Evolutionary conservation across 2,113 vertebrate genomes (phyloP), one percentile per base, ranked within the genome.

Genomic region (Cinclus mexicanus): DNA sequence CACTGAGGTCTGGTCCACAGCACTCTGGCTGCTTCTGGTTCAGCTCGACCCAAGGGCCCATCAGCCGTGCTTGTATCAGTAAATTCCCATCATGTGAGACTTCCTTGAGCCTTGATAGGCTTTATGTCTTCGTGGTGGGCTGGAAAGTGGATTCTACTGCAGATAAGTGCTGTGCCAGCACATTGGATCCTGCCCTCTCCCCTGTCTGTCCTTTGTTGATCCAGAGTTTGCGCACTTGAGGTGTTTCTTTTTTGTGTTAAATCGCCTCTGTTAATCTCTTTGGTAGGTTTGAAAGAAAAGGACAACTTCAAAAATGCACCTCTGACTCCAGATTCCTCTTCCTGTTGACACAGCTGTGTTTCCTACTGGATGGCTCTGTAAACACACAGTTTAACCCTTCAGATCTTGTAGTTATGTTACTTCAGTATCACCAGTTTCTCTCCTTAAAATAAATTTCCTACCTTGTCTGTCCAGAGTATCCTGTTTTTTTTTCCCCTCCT

Each of bases 331-430:
- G 49, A 85, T 59, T 71, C 79, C 6, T 18, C 56, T 93, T 90
- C 50, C 71, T 96, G 94, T 96, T 97, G 95, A 94, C 95, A 84
- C 94, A 97, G 94, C 95, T 96, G 96, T 83, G 47, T 69, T 94
- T 87, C 35, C 78, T 61, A 52, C 64, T 78, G 9, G 6, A 81
- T 85, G 60, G 21, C n/a, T 94, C 47, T 41, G 29, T 70, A 80
- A 94, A 70, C 65, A 86, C 29, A 25, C 11, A 74, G 8, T 91
- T 93, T 82, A 93, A 83, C 87, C 33, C 84, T 92, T 87, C 70
- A 71, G 26, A 60, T 52, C 46, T 60, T 61, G 26, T 39, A 74
- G 12, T 49, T 84, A 25, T 69, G 19, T 78, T 63, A 10, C 15
- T 81, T 78, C 31, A 74, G 10, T 33, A 55, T 47, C 55, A 61